phyloP scores from a whole-genome alignment of 2,888 invertebrate species.

The Athalia cordata region DNA sequence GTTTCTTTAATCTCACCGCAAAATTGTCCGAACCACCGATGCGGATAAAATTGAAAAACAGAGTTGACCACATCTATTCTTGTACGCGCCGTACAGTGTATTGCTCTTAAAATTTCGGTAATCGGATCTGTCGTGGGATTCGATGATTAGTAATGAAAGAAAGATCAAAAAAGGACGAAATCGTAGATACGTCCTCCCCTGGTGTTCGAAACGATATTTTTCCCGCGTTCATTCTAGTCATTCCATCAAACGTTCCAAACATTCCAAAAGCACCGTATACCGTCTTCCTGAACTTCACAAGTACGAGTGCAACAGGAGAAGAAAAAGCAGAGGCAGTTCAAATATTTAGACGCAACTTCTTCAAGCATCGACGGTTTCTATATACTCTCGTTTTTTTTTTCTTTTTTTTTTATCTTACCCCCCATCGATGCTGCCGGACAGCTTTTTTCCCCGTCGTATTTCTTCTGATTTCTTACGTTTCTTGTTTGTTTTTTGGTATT shows the following conservation, averaged over 20 bases:
- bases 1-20: too few species aligned
- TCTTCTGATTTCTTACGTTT: conserved; percentile 53
- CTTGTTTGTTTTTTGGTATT: conserved; percentile 45
- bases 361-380: conserved; percentile 22
- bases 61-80: too few species aligned
- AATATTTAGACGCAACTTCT: conserved; percentile 23
- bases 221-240: conserved; percentile 29
- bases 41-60: too few species aligned
- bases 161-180: background rate
- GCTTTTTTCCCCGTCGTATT: conserved; percentile 57
- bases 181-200: background rate
- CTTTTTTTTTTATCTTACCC: conserved; percentile 24
- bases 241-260: conserved; percentile 22
- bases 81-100: too few species aligned
- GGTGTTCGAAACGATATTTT: conserved; percentile 10
- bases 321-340: too few species aligned
- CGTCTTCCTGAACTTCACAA: background rate
- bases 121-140: background rate
- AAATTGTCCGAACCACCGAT: too few species aligned
- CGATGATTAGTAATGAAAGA: background rate
- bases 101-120: too few species aligned
- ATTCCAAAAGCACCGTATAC: conserved; percentile 19
- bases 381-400: conserved; percentile 19
- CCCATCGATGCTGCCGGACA: background rate
- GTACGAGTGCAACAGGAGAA: too few species aligned